Conservation (phyloP, 2,888 invertebrate genomes). For the Scaptodrosophila latifasciaeformis region DNA sequence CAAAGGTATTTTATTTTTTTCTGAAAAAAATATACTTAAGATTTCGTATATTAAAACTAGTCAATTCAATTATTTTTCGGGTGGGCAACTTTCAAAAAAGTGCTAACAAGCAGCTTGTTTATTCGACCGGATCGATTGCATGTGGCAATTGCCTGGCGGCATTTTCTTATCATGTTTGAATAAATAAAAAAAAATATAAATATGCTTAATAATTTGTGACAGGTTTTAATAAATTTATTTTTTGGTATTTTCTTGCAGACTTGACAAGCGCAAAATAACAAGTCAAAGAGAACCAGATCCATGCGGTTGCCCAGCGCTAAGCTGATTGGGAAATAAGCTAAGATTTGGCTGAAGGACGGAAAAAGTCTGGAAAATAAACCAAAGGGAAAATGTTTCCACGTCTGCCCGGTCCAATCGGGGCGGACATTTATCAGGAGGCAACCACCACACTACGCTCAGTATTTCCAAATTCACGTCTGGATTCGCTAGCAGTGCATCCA, state of each 20-base stretch:
- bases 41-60: too few species aligned
- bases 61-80: too few species aligned
- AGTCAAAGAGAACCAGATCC: conserved; percentile 9
- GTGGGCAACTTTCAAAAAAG: conserved; percentile 44
- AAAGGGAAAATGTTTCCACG: conserved; percentile 71
- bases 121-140: not conserved
- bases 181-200: too few species aligned
- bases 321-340: too few species aligned
- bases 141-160: conserved; percentile 7
- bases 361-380: not conserved
- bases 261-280: not conserved
- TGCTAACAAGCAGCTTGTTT: conserved; percentile 43
- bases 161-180: conserved; percentile 37
- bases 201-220: conserved; percentile 36
- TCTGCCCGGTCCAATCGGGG: conserved; percentile 65
- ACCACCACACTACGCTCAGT: conserved; percentile 72
- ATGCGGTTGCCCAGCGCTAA: conserved; percentile 36
- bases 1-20: not conserved
- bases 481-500: conserved; percentile 58
- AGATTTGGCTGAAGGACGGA: too few species aligned
- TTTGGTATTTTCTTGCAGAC: conserved; percentile 25
- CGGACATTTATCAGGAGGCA: conserved; percentile 68
- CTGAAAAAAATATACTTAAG: not conserved
- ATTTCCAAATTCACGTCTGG: conserved; percentile 73
- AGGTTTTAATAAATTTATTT: conserved; percentile 32